Evolutionary conservation across 2,113 vertebrate genomes (phyloP), one percentile per base, ranked within the genome.

Genomic region (Podiceps cristatus): DNA sequence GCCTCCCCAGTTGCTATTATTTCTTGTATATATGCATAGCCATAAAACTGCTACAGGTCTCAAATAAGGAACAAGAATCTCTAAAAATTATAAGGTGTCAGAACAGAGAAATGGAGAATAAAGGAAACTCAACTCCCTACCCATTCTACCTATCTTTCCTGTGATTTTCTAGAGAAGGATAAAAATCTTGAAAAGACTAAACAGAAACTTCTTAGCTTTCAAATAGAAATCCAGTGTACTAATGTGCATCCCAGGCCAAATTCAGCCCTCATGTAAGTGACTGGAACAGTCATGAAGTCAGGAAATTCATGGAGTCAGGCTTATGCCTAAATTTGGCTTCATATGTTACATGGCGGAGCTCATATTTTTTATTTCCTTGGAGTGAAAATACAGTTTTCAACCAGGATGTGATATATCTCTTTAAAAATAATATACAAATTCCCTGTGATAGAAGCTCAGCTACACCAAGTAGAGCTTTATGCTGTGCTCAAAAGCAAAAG

Each of bases 21-120:
- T 88, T 97, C 93, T 96, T 92, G 55, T 83, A 40, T 58, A 92
- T 75, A 29, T 74, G 50, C 76, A 47, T 27, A 88, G 81, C 42
- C 27, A 22, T 73, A 86, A 79, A 90, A 92, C 59, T 53, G 40
- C 59, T 92, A 75, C 60, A 45, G 10, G 12, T 20, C 77, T 89
- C 68, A 77, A 95, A 55, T 59, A 94, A 86, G 31, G 18, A 90
- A 49, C 45, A 58, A 90, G 42, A 66, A 96, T 77, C 49, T 9
- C 52, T 73, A n/a, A 55, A 96, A 94, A 35, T 69, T 58, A 10
- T 33, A 45, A 73, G 8, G 5, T 59, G 29, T 71, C 64, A 80
- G 49, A 92, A 81, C 2, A 67, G 31, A 92, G 55, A 83, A 92
- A 68, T 0, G 56, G 40, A 86, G 14, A 35, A 49, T 3, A 76